Evolutionary conservation across 2,888 invertebrate genomes (phyloP), one percentile per base, ranked within the genome.

Genomic region (Thelaira solivaga): DNA sequence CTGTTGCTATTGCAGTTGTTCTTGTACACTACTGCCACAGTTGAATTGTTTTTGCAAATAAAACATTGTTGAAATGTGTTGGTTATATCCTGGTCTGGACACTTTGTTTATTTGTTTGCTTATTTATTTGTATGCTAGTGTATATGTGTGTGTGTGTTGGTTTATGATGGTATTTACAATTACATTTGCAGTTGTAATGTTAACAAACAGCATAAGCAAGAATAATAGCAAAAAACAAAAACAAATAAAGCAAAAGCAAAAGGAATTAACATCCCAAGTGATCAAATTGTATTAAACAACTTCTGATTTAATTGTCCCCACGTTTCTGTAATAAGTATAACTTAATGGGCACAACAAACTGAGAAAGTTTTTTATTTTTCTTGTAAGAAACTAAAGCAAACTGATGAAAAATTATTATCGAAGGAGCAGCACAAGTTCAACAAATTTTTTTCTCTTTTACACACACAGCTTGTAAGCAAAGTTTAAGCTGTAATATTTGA

Each of bases 51-150:
- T 61, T 43, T 34, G 55, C 45, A 62, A 61, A 67, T 55, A 61
- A 72, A 77, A 34, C 41, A 72, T 67, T 78, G 69, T 65, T 69
- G 59, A 51, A 69, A 65, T 74, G 59, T 74, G 73, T 49, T 43
- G 57, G 47, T 51, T 61, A 34, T 61, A 45, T 67, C 43, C 43
- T 67, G 36, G 45, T 61, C 53, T 45, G 67, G 59, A 68, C 74
- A 75, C 31, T 68, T 68, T 75, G 67, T 22, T 26, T 43, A 29
- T 62, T 51, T 75, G 36, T 62, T 61, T 31, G 22, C 24, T 2
- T 8, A 5, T 45, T 5, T 36, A 8, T 20, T 2, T 41, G 10
- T 22, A 11, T 4, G 10, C 34, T 7, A 36, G 5, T 45, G 26
- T 45, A 24, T 61, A 4, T 59, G 31, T 51, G 16, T 39, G 2